Percentiles rank a stretch among this genome's conserved stretches.
phyloP scores from a whole-genome alignment of 2,888 invertebrate genomes.

The Lissonota sp. region DNA sequence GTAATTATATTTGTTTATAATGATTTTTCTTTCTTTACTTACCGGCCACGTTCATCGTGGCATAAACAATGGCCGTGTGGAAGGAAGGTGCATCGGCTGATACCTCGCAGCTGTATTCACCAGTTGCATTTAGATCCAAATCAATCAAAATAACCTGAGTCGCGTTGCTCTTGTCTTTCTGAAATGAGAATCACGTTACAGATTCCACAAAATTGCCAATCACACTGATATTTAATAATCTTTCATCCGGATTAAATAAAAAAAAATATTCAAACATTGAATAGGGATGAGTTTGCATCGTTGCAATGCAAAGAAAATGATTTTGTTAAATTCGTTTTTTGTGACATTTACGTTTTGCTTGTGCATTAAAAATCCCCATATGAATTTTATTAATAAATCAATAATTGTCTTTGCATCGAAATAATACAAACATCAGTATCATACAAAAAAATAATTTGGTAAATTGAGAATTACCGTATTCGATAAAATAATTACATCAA shows the following conservation, averaged over 20 bases:
- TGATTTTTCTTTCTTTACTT: conserved; percentile 61
- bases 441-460: too few relatives aligned
- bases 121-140: conserved; percentile 79
- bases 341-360: too few relatives aligned
- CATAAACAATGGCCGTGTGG: conserved; percentile 79
- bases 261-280: neutral
- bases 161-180: conserved; percentile 81
- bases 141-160: conserved; percentile 79
- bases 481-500: too few relatives aligned
- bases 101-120: conserved; percentile 81
- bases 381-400: too few relatives aligned
- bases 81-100: conserved; percentile 82
- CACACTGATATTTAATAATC: neutral
- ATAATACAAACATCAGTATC: too few relatives aligned
- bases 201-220: too few relatives aligned
- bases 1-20: neutral
- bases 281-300: neutral
- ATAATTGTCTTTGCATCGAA: too few relatives aligned
- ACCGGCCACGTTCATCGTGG: conserved; percentile 81
- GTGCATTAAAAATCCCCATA: too few relatives aligned
- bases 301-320: neutral
- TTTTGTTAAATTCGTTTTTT: too few relatives aligned
- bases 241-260: neutral
- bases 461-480: too few relatives aligned
- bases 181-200: conserved; percentile 11